Conservation (phyloP, 2,888 invertebrate species). For the Acutogordius australiensis region DNA sequence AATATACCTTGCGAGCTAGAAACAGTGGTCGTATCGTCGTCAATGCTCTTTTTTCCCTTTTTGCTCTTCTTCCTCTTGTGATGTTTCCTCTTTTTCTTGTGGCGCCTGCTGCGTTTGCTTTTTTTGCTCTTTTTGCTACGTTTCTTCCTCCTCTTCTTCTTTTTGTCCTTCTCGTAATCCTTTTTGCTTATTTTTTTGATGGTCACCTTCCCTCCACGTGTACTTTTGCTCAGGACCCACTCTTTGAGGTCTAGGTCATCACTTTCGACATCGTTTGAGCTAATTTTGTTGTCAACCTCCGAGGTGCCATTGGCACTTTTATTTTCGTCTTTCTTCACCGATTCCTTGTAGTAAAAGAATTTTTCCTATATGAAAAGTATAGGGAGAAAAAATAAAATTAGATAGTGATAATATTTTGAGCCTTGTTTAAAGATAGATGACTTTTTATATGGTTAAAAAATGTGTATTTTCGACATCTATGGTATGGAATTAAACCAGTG, state of each 20-base stretch:
- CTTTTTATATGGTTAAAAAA: too few species aligned
- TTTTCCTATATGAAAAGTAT: neutral
- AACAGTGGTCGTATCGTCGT: neutral
- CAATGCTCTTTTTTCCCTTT: neutral
- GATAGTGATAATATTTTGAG: neutral
- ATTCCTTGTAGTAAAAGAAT: slow-evolving; percentile 9
- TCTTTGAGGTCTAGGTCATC: neutral
- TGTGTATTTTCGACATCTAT: too few species aligned
- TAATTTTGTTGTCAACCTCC: neutral
- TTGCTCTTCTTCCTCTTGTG: neutral
- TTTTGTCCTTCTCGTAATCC: neutral
- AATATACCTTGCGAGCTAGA: neutral
- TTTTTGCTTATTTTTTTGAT: neutral
- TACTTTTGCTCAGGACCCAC: neutral
- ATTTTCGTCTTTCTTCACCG: neutral
- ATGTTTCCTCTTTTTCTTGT: neutral
- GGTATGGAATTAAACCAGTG: too few species aligned
- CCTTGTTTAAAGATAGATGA: too few species aligned
- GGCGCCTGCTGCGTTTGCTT: neutral
- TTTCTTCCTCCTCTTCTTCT: neutral
- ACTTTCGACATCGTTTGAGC: neutral
- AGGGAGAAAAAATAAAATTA: neutral
- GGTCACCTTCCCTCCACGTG: neutral
- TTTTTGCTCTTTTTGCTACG: neutral
- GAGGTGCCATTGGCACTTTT: neutral